Conservation (phyloP, 53 echinoderm and acorn worm genomes). For the Astropecten irregularis region DNA sequence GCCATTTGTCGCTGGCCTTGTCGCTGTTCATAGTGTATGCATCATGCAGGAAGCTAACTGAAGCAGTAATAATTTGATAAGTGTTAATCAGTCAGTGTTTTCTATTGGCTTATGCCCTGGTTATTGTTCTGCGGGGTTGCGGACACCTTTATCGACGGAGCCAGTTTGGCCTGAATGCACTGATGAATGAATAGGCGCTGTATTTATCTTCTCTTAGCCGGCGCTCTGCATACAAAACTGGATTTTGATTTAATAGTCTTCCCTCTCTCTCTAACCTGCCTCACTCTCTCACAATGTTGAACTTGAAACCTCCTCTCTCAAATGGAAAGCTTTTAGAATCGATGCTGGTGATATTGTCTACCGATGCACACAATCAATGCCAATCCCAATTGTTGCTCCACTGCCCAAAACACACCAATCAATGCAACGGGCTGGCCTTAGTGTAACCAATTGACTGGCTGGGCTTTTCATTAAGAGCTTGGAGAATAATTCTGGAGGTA, state of each 20-base stretch:
- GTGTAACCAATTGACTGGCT: slow-evolving; percentile 48
- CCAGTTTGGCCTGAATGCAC: slow-evolving; percentile 2
- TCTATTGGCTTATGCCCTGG: not conserved
- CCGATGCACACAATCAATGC: slow-evolving; percentile 45
- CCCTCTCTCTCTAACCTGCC: slow-evolving; percentile 10
- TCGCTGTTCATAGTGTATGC: not conserved
- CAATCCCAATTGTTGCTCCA: slow-evolving; percentile 48
- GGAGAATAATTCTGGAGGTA: not conserved
- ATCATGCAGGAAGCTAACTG: not conserved
- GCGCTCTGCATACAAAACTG: slow-evolving; percentile 28
- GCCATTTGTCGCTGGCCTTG: no score
- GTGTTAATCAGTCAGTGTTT: slow-evolving; percentile 38
- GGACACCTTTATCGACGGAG: not conserved
- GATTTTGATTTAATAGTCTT: slow-evolving; percentile 20
- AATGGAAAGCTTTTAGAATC: slow-evolving; percentile 47
- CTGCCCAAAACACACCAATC: slow-evolving; percentile 53
- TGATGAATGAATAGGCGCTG: slow-evolving; percentile 39
- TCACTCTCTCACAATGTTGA: not conserved
- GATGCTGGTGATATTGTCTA: slow-evolving; percentile 24
- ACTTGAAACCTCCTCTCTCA: not conserved
- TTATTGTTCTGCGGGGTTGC: no score
- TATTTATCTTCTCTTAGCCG: slow-evolving; percentile 49
- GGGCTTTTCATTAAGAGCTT: not conserved
- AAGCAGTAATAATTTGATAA: slow-evolving; percentile 35
- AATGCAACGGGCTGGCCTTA: slow-evolving; percentile 23